A percentile compares a stretch with the other conserved stretches of the same genome.
phyloP scores from a whole-genome alignment of 2,113 vertebrate species.

The Centropus unirufus region DNA sequence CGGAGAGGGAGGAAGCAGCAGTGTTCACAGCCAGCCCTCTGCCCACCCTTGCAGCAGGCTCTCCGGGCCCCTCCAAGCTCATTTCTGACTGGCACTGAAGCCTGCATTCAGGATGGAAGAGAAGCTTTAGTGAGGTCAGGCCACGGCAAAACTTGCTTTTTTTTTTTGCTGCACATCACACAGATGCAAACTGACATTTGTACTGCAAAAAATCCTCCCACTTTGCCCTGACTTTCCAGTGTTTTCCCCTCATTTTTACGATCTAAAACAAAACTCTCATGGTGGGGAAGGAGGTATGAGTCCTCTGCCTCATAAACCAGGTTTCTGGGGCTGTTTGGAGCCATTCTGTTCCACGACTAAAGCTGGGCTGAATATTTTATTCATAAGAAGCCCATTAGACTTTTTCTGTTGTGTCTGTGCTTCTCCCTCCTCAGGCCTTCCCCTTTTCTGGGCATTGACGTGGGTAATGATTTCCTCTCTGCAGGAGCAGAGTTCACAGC shows the following conservation, averaged over 20 bases:
- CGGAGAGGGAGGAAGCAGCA: background rate
- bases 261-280: background rate
- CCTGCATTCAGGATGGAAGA: fast-evolving
- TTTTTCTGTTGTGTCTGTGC: background rate
- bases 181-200: background rate
- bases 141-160: background rate
- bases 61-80: fast-evolving
- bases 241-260: background rate
- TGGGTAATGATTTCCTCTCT: conserved; percentile 25
- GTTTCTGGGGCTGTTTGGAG: background rate
- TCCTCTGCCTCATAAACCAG: background rate
- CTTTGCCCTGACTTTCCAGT: background rate
- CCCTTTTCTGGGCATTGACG: background rate
- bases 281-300: background rate
- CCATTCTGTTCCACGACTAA: background rate
- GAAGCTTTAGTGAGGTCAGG: background rate
- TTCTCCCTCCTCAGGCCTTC: background rate
- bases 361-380: background rate
- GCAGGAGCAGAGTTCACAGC: background rate
- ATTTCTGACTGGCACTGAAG: background rate
- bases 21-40: background rate
- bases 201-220: background rate
- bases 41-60: background rate
- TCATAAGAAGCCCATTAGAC: background rate
- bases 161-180: background rate